These are phyloP conservation scores for Oscheius sp. DNA, from an alignment of 2,888 invertebrate species.

Conservation along the genomic window DNA sequence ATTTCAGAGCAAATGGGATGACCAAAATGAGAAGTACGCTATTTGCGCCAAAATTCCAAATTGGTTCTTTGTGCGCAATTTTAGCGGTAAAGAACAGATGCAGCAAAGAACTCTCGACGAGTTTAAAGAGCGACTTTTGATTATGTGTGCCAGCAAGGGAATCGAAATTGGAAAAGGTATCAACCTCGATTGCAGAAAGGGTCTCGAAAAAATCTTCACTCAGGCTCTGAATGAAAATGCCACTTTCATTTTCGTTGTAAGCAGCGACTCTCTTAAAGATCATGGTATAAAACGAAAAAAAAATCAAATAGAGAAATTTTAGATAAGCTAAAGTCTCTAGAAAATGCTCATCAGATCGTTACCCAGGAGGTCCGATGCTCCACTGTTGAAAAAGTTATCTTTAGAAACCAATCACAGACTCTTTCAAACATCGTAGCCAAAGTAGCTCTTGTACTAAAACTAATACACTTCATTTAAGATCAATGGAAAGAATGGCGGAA, in stretches of 20 bases:
- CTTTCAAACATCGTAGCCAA: slow-evolving; percentile 23
- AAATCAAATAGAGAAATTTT: not conserved
- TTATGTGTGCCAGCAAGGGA: not conserved
- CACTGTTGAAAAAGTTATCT: not conserved
- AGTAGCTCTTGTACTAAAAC: not conserved
- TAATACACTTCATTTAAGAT: not conserved
- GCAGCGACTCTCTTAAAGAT: not conserved
- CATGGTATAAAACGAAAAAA: slow-evolving; percentile 10
- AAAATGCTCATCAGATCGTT: slow-evolving; percentile 14
- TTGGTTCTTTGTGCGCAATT: not conserved
- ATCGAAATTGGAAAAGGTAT: not conserved
- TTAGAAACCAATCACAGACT: slow-evolving; percentile 8
- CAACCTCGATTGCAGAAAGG: not conserved
- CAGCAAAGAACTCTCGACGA: not conserved
- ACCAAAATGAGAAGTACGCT: not conserved
- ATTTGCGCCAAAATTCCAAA: not conserved
- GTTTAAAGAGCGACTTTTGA: not conserved
- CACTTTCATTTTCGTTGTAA: slow-evolving; percentile 10
- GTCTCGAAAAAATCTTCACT: not conserved
- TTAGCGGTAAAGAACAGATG: not conserved
- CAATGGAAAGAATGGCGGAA: slow-evolving; percentile 24
- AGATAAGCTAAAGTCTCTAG: slow-evolving; percentile 31
- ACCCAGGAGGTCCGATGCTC: slow-evolving; percentile 22
- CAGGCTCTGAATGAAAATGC: not conserved
- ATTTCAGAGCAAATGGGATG: slow-evolving; percentile 2